Percentiles rank a stretch among this genome's conserved stretches.
These are phyloP conservation scores for Drosophila carrolli DNA, from an alignment of 1,140 invertebrate genomes.

Conservation along the genomic window DNA sequence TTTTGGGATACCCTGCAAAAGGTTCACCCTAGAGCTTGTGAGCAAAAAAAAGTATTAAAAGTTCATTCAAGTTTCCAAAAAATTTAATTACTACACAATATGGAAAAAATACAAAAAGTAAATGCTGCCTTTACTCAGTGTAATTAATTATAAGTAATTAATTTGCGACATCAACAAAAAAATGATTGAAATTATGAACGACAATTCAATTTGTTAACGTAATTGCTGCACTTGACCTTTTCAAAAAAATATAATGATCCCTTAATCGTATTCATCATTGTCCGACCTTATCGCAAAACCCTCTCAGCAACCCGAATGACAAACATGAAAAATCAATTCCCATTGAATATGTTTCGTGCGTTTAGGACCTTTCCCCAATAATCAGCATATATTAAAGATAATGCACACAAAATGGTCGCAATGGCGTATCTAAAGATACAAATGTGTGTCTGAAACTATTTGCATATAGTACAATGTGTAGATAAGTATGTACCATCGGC, in stretches of 20 bases:
- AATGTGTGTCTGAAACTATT: conserved; percentile 27
- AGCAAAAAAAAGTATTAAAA: too few species aligned
- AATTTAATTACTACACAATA: too few species aligned
- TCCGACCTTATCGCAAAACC: conserved; percentile 7
- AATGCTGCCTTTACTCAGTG: too few species aligned
- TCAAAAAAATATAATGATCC: background rate
- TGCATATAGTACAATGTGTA: conserved; percentile 16
- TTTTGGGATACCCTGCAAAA: background rate
- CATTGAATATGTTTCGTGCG: conserved; percentile 24
- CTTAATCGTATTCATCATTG: background rate
- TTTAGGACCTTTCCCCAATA: conserved; percentile 14
- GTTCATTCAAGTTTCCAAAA: too few species aligned
- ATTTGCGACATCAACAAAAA: too few species aligned
- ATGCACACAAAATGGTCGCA: conserved; percentile 23
- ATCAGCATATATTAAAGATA: conserved; percentile 40
- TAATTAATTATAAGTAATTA: too few species aligned
- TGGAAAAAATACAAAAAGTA: too few species aligned
- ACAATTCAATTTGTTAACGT: too few species aligned
- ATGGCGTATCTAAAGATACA: conserved; percentile 39
- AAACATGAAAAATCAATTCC: conserved; percentile 41
- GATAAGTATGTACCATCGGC: background rate
- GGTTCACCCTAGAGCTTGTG: too few species aligned
- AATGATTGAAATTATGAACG: too few species aligned
- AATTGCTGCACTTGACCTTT: background rate
- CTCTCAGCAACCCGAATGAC: background rate